Evolutionary conservation across 1,140 invertebrate genomes (phyloP).

Genomic region (Colletes latitarsis): DNA sequence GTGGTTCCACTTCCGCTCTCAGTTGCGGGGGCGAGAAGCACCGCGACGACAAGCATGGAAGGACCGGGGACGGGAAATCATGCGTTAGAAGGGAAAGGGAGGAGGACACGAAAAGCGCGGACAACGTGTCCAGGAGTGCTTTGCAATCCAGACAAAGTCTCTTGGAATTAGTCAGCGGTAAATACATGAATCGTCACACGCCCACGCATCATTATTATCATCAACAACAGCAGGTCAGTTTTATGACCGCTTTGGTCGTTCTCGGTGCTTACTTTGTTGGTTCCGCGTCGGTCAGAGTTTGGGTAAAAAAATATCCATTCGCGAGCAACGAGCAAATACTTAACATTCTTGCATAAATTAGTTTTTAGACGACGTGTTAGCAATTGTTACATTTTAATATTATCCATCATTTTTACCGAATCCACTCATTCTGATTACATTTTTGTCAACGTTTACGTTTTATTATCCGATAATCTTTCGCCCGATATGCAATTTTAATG

Average conservation of each 20-base stretch:
- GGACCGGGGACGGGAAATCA: slow-evolving; percentile 66
- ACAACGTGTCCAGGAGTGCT: slow-evolving; percentile 72
- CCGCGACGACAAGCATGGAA: slow-evolving; percentile 77
- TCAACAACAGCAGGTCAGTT: slow-evolving; percentile 74
- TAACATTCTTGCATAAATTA: no score
- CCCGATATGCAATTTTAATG: no score
- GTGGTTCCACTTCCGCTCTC: slow-evolving; percentile 72
- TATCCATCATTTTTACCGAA: no score
- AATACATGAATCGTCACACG: slow-evolving; percentile 77
- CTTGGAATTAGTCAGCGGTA: slow-evolving; percentile 78
- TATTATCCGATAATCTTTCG: no score
- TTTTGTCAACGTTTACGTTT: no score
- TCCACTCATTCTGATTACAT: no score
- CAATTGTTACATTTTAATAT: no score
- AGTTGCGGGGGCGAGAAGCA: slow-evolving; percentile 74
- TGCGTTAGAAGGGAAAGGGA: slow-evolving; percentile 70
- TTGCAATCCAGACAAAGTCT: slow-evolving; percentile 78
- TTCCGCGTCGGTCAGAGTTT: no score
- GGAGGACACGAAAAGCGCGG: slow-evolving; percentile 78
- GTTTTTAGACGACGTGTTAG: no score
- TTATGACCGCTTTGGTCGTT: no score
- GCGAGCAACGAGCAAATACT: no score
- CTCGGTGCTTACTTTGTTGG: not conserved
- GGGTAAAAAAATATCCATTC: no score
- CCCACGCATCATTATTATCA: slow-evolving; percentile 79